Evolutionary conservation across 2,113 vertebrate genomes (phyloP).

Genomic region (Gopherus flavomarginatus): DNA sequence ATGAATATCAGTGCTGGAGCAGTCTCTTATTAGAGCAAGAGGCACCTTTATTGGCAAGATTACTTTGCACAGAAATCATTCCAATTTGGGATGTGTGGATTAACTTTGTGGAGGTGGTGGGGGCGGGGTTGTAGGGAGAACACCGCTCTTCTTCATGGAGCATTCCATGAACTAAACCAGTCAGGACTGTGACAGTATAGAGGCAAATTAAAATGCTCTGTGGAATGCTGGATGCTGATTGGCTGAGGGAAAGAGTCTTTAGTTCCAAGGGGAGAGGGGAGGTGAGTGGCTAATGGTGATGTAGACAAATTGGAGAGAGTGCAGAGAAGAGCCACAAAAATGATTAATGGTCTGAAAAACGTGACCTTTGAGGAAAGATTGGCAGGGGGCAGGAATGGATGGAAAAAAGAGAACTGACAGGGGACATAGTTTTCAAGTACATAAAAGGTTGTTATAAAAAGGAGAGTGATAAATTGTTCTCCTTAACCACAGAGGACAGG

Average conservation of each 20-base stretch:
- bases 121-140: background rate
- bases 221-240: background rate
- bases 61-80: background rate
- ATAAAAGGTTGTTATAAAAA: background rate
- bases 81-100: background rate
- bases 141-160: background rate
- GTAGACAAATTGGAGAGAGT: background rate
- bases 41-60: background rate
- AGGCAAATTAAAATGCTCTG: background rate
- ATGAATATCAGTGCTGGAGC: accelerated
- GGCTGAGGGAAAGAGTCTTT: background rate
- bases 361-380: background rate
- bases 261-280: background rate
- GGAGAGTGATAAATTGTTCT: background rate
- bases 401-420: background rate
- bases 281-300: background rate
- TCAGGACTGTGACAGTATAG: background rate
- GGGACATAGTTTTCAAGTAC: background rate
- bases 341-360: background rate
- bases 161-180: background rate
- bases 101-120: background rate
- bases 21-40: background rate
- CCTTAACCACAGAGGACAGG: background rate
- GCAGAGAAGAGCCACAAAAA: background rate
- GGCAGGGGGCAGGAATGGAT: background rate